A percentile compares a stretch with the other conserved stretches of the same genome.
phyloP scores from a whole-genome alignment of 2,888 invertebrate species.

The Ormyrus thymus region DNA sequence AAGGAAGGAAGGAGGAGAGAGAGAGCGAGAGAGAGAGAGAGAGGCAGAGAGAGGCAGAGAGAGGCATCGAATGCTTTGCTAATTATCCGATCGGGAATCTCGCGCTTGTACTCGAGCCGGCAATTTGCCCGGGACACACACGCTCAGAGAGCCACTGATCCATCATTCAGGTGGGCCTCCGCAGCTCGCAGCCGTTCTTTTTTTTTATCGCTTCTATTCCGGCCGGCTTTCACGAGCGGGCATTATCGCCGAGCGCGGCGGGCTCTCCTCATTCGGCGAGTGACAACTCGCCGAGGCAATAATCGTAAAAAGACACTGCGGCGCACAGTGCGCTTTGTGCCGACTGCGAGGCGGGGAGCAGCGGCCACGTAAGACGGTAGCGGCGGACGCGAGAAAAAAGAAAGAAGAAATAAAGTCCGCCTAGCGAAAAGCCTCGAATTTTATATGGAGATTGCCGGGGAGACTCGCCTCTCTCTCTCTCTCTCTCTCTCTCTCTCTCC shows the following conservation, averaged over 20 bases:
- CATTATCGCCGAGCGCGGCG: constrained; percentile 15
- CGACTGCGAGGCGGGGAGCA: constrained; percentile 45
- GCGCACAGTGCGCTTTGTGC: constrained; percentile 58
- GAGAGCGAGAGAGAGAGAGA: constrained; percentile 58
- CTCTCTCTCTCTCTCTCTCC: constrained; percentile 54
- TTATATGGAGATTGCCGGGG: constrained; percentile 67
- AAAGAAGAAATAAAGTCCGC: constrained; percentile 14
- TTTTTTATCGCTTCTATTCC: neutral
- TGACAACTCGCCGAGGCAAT: constrained; percentile 69
- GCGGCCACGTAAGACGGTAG: constrained; percentile 53
- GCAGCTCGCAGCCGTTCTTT: neutral
- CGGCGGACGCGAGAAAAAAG: neutral
- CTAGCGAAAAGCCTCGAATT: constrained; percentile 60
- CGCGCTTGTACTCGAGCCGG: constrained; percentile 38
- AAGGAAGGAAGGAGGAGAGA: constrained; percentile 55
- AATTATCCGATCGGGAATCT: constrained; percentile 70
- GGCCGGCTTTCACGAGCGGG: too few species aligned
- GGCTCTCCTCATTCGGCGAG: constrained; percentile 56
- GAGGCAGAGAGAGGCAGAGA: constrained; percentile 56
- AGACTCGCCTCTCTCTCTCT: neutral
- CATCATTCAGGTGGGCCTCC: constrained; percentile 28
- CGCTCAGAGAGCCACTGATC: constrained; percentile 21
- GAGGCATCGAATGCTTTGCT: constrained; percentile 65
- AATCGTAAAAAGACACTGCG: constrained; percentile 69
- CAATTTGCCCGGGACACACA: constrained; percentile 35